Evolutionary conservation across 2,888 invertebrate genomes (phyloP), one percentile per base, ranked within the genome.

Genomic region (Yponomeuta sedellus): DNA sequence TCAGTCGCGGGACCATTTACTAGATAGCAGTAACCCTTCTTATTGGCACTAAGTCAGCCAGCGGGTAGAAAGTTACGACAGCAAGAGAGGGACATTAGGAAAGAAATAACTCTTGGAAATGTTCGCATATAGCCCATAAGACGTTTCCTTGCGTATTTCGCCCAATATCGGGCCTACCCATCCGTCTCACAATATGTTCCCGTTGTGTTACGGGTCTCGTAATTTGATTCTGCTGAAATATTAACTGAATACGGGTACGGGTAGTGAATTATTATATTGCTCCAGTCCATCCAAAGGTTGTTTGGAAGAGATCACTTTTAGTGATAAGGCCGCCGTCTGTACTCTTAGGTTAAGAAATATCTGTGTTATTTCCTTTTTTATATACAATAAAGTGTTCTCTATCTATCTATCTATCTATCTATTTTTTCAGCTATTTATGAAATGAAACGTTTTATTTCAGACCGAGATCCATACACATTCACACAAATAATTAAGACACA

Each of bases 171-270:
- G 73, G 72, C 77, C 78, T 75, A 77, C 69, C 78, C 77, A 82
- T 84, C 77, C 77, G 76, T 82, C 84, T 81, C 75, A 73, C 81
- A 83, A 85, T 82, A 85, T 84, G 82, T 82, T 79, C 75, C 73
- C 75, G 74, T 74, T 73, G 73, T 74, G 77, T 82, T 82, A 81
- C 78, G 81, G 79, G 80, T 78, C 82, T 74, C 81, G 86, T 86
- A 86, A 88, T 88, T 88, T 88, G 86, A 86, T 86, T 85, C 83
- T 71, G 74, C 76, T 85, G 85, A 85, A 86, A 85, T 86, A 87
- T 87, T 85, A 86, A 85, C 85, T 82, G 77, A 77, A 81, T 83
- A 83, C n/a, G n/a, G n/a, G n/a, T n/a, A n/a, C n/a, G n/a, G n/a
- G n/a, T n/a, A n/a, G n/a, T n/a, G n/a, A n/a, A n/a, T n/a, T n/a